A percentile compares a stretch with the other conserved stretches of the same genome.
Conservation (phyloP, 2,113 vertebrate species). For the Colossoma macropomum region DNA sequence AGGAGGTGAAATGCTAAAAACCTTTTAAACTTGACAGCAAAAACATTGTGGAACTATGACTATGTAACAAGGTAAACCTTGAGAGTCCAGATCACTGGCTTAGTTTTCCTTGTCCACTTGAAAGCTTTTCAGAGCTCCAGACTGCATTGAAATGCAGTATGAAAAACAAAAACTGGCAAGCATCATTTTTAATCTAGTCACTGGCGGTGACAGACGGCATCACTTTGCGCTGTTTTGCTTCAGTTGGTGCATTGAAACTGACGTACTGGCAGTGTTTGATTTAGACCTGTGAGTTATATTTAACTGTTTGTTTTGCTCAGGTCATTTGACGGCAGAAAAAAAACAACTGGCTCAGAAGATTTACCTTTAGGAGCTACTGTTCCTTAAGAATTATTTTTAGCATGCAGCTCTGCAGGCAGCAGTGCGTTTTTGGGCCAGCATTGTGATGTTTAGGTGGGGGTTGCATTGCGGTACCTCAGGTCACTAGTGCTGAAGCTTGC, state of each 20-base stretch:
- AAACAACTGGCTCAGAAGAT: not conserved
- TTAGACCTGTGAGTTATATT: not conserved
- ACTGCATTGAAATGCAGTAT: not conserved
- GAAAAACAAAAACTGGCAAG: not conserved
- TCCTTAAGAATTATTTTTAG: constrained; percentile 9
- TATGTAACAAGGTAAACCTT: constrained; percentile 55
- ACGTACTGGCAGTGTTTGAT: not conserved
- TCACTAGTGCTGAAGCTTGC: not conserved
- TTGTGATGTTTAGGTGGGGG: not conserved
- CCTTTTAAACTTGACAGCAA: constrained; percentile 9
- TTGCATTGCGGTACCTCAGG: not conserved
- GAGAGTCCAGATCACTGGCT: constrained; percentile 23
- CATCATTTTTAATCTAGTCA: not conserved
- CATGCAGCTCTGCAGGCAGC: not conserved
- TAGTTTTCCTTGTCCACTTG: not conserved
- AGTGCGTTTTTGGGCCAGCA: not conserved
- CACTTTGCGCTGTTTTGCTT: not conserved
- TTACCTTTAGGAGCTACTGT: constrained; percentile 2
- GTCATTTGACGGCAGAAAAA: not conserved
- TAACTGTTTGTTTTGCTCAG: constrained; percentile 14
- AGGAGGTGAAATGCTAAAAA: not conserved
- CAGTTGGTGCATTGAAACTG: not conserved
- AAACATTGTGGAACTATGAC: constrained; percentile 40
- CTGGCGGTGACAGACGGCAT: not conserved
- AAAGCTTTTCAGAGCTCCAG: not conserved